Evolutionary conservation across 23 tunicate genomes (phyloP).

Genomic region (Ciona savignyi): DNA sequence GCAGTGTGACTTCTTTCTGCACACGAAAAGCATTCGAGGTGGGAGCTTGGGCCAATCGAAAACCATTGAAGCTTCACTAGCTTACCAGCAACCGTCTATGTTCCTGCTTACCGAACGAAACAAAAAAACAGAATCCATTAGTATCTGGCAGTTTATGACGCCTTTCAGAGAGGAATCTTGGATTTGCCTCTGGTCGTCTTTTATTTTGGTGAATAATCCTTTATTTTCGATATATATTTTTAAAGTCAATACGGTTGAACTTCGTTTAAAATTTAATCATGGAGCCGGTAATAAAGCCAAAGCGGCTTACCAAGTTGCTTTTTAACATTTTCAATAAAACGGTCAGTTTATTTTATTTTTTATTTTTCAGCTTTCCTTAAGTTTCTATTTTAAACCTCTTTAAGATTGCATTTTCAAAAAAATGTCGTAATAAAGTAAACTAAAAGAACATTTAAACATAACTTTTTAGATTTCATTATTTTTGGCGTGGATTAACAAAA

Average conservation of each 20-base stretch:
- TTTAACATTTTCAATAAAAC: too few relatives aligned
- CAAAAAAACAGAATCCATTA: slow-evolving; percentile 30
- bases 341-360: too few relatives aligned
- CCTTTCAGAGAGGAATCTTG: slow-evolving; percentile 48
- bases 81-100: slow-evolving; percentile 52
- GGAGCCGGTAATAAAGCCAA: too few relatives aligned
- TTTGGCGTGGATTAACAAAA: slow-evolving; percentile 42
- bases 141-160: slow-evolving; percentile 65
- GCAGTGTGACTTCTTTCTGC: slow-evolving; percentile 54
- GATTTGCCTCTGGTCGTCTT: slow-evolving; percentile 29
- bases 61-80: slow-evolving; percentile 17
- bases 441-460: too few relatives aligned
- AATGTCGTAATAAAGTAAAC: too few relatives aligned
- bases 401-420: too few relatives aligned
- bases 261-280: too few relatives aligned
- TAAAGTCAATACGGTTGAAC: too few relatives aligned
- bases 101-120: slow-evolving; percentile 35
- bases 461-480: slow-evolving; percentile 37
- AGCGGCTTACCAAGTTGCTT: too few relatives aligned
- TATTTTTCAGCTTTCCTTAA: too few relatives aligned
- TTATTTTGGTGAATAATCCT: slow-evolving; percentile 2
- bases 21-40: slow-evolving; percentile 50
- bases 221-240: too few relatives aligned
- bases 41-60: slow-evolving; percentile 37
- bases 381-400: too few relatives aligned